Conservation (phyloP, 2,888 invertebrate genomes). For the Epistrophe eligans region DNA sequence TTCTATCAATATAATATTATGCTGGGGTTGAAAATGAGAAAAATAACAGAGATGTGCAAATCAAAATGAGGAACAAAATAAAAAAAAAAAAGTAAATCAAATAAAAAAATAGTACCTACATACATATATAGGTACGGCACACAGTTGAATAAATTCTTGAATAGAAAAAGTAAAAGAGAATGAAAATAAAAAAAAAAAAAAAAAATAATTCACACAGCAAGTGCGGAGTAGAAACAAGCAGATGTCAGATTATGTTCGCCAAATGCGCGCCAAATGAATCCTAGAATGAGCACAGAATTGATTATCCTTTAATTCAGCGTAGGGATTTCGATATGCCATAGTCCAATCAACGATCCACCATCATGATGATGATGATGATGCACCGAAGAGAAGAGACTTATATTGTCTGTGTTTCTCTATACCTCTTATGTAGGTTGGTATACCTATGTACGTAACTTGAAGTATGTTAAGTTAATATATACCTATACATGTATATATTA, state of each 20-base stretch:
- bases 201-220: slow-evolving; percentile 17
- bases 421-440: neutral
- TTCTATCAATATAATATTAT: slow-evolving; percentile 18
- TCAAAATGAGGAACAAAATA: slow-evolving; percentile 55
- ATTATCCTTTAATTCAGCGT: slow-evolving; percentile 72
- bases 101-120: neutral
- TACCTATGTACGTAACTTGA: neutral
- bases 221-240: slow-evolving; percentile 16
- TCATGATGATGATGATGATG: neutral
- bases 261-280: slow-evolving; percentile 50
- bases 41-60: slow-evolving; percentile 52
- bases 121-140: neutral
- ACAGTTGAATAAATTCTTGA: slow-evolving; percentile 51
- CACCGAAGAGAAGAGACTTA: slow-evolving; percentile 42
- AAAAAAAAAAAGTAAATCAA: slow-evolving; percentile 38
- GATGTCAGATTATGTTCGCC: slow-evolving; percentile 24
- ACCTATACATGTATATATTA: neutral
- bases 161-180: neutral
- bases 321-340: slow-evolving; percentile 48
- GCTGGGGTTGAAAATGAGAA: slow-evolving; percentile 50
- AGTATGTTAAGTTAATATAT: neutral
- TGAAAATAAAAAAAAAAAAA: neutral
- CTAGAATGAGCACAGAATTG: slow-evolving; percentile 69
- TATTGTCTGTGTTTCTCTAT: slow-evolving; percentile 33
- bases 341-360: slow-evolving; percentile 66